Conservation (phyloP, 2,797 vertebrate species). For the Hyperoplus immaculatus region DNA sequence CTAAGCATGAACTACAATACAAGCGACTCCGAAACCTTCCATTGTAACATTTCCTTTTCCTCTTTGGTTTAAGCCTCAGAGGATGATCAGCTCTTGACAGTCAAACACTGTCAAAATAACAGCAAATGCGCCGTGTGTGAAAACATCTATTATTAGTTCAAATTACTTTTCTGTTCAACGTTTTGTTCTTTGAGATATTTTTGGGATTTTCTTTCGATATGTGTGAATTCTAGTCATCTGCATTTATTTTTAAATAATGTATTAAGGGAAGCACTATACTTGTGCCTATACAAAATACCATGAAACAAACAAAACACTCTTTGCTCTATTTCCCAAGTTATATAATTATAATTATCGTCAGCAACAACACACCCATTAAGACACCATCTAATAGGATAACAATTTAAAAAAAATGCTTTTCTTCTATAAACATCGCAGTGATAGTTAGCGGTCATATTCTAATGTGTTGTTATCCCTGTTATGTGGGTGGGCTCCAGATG, state of each 20-base stretch:
- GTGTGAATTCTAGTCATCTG: not conserved
- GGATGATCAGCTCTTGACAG: not conserved
- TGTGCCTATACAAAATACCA: not conserved
- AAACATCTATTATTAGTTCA: too few species aligned
- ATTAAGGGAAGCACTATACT: not conserved
- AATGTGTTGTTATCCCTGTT: not conserved
- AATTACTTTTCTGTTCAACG: not conserved
- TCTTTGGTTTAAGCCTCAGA: not conserved
- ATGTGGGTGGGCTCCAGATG: conserved; percentile 10
- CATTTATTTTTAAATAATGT: not conserved
- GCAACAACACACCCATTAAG: not conserved
- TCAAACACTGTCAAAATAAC: not conserved
- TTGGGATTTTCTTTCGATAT: too few species aligned
- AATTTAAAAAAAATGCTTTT: conserved; percentile 7
- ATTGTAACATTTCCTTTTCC: not conserved
- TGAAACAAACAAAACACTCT: not conserved
- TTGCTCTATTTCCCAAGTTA: not conserved
- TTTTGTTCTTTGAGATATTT: not conserved
- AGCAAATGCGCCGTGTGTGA: not conserved
- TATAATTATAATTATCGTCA: not conserved
- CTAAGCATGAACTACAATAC: not conserved
- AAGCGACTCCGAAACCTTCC: not conserved
- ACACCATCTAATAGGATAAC: not conserved
- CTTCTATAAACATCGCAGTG: not conserved
- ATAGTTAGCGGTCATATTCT: conserved; percentile 2